Evolutionary conservation across 2,888 invertebrate species (phyloP).

Genomic region (Aphodius granarius): DNA sequence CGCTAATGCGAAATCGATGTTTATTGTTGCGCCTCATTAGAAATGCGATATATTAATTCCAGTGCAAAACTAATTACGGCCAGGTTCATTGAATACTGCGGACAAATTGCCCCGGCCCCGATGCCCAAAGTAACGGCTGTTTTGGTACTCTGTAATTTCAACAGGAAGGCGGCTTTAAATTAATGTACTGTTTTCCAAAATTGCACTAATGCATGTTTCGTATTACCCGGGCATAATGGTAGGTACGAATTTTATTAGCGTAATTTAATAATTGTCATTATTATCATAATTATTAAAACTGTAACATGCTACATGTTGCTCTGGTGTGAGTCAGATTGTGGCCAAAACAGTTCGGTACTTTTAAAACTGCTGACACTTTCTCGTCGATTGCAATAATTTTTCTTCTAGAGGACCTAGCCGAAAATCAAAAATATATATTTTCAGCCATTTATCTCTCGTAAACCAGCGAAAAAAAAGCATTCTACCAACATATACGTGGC

Average conservation of each 20-base stretch:
- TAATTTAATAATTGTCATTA: no score
- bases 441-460: no score
- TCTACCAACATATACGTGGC: no score
- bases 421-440: no score
- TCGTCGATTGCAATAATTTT: no score
- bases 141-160: constrained; percentile 1
- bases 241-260: background rate
- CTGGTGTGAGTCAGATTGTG: no score
- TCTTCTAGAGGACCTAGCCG: no score
- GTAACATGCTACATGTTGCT: no score
- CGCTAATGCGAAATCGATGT: constrained; percentile 11
- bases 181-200: background rate
- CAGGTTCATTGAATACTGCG: background rate
- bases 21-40: constrained; percentile 14
- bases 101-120: background rate
- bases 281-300: no score
- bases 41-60: constrained; percentile 15
- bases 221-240: background rate
- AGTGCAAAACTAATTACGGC: constrained; percentile 3
- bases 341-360: no score
- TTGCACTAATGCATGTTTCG: background rate
- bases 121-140: background rate
- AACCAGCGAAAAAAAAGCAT: no score
- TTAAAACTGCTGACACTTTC: no score
- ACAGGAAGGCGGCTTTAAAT: background rate